phyloP scores from a whole-genome alignment of 1,140 invertebrate species.

The Littorina saxatilis region DNA sequence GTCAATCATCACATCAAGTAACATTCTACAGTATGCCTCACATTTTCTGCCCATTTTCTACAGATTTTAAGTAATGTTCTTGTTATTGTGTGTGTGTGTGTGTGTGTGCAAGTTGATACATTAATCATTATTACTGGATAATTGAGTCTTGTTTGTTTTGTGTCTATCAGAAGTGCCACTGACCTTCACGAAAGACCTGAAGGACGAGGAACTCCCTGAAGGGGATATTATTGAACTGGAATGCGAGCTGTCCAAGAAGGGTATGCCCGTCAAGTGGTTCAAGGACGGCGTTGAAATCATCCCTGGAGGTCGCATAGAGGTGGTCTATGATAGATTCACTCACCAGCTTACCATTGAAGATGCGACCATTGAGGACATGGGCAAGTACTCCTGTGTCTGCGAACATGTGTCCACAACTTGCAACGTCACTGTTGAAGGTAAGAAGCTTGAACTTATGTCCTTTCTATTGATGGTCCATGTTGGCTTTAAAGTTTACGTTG shows the following conservation, averaged over 20 bases:
- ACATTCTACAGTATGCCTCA: too few relatives aligned
- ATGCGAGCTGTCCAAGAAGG: constrained; percentile 70
- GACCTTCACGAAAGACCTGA: constrained; percentile 63
- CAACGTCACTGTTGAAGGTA: constrained; percentile 69
- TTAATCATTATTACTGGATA: too few relatives aligned
- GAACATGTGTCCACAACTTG: constrained; percentile 66
- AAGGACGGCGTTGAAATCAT: constrained; percentile 81
- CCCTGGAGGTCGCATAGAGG: constrained; percentile 85
- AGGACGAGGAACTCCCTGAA: constrained; percentile 62
- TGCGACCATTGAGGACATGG: constrained; percentile 64
- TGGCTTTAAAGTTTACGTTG: too few relatives aligned
- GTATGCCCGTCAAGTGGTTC: constrained; percentile 69
- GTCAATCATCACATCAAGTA: too few relatives aligned
- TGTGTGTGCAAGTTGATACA: too few relatives aligned
- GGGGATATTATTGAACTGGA: constrained; percentile 65
- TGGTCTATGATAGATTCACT: constrained; percentile 61
- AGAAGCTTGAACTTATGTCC: too few relatives aligned
- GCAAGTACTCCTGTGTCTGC: constrained; percentile 65
- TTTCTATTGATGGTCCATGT: too few relatives aligned
- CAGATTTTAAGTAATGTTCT: too few relatives aligned
- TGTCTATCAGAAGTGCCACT: constrained; percentile 62
- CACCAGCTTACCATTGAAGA: constrained; percentile 69
- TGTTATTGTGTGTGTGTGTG: too few relatives aligned
- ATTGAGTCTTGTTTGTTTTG: constrained; percentile 28
- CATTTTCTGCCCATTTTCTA: too few relatives aligned